Evolutionary conservation across 1,140 invertebrate species (phyloP), one percentile per base, ranked within the genome.

Genomic region (Paraescarpia echinospica): DNA sequence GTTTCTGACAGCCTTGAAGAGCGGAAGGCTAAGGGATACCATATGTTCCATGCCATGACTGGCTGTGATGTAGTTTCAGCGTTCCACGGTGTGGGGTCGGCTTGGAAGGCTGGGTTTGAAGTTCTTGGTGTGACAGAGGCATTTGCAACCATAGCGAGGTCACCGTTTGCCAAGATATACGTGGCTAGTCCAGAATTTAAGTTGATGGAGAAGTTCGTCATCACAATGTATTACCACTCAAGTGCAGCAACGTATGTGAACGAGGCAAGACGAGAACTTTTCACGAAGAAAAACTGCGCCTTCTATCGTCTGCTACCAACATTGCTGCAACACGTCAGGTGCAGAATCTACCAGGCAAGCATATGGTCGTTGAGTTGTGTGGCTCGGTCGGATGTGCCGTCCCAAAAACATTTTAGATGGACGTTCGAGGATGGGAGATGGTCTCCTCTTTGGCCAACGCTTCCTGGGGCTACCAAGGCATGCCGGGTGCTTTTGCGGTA

Each of bases 181-280:
- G 34, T 90, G 90, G 59, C 34, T 89, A 34, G 92, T 93, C 90
- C 31, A 77, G 9, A 77, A 41, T 41, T 93, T 51, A 31, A 92
- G 89, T 92, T 33, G 31, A 89, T 94, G 89, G 93, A 94, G 91
- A 92, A 90, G 51, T 93, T 93, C 89, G 93, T 94, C n/a, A 92
- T 93, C 27, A 33, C 91, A n/a, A 91, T 94, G 90, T 94, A 94
- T 89, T 92, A 94, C 92, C 92, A 91, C 77, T 77, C 92, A 77
- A 94, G 91, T 91, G 59, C 34, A 88, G 34, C 34, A 33, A 91
- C 33, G 33, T 59, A 48, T 59, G 92, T 94, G 22, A 93, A 94
- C 89, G 92, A 92, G 41, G 93, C 92, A 90, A 92, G 93, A 89
- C 35, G 89, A 41, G 18, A 93, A 5, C n/a, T 94, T n/a, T 77